These are phyloP conservation scores for Suricata suricatta DNA, from an alignment of 2,113 vertebrate species.

Conservation along the genomic window DNA sequence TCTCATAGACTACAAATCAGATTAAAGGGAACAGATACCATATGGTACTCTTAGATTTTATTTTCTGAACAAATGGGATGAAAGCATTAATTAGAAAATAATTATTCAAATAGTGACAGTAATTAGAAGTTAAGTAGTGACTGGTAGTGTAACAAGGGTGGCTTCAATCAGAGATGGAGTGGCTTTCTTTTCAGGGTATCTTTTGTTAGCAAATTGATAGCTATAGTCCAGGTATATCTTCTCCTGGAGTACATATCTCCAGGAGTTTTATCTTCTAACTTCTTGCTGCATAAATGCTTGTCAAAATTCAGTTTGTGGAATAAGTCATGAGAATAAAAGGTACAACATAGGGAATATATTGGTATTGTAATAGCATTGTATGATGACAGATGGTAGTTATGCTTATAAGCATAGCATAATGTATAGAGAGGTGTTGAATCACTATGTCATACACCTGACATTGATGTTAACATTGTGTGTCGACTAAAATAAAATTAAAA, in stretches of 20 bases:
- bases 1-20: neutral
- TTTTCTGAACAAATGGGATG: slow-evolving; percentile 39
- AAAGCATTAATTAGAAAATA: slow-evolving; percentile 17
- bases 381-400: neutral
- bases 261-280: neutral
- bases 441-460: neutral
- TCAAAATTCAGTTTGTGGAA: neutral
- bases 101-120: neutral
- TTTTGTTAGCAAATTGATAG: neutral
- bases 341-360: neutral
- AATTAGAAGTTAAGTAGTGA: slow-evolving; percentile 18
- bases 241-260: no score
- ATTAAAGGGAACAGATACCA: slow-evolving; percentile 14
- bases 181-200: neutral
- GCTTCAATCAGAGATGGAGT: neutral
- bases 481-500: neutral
- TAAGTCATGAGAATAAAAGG: neutral
- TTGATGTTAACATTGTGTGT: neutral
- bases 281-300: neutral
- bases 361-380: neutral
- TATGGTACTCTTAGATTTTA: slow-evolving; percentile 18
- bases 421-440: neutral
- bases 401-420: neutral
- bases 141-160: neutral
- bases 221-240: neutral